Evolutionary conservation across 1,140 invertebrate species (phyloP).

Genomic region (Calosoma granatense): DNA sequence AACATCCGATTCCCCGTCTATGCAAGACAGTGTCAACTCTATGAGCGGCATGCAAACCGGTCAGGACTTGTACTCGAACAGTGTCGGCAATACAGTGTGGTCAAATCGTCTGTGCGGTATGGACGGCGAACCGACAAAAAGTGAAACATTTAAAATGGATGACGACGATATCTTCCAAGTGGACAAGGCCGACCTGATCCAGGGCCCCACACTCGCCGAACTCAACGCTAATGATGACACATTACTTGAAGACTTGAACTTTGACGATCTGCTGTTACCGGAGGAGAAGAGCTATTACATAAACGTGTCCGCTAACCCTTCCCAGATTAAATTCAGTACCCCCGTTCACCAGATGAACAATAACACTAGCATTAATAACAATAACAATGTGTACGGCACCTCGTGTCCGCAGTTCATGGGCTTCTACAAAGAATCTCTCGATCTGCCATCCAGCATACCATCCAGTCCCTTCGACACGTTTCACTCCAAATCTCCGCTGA

Average conservation of each 20-base stretch:
- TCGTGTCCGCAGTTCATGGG: constrained; percentile 30
- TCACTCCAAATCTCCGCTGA: constrained; percentile 35
- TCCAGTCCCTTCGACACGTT: constrained; percentile 36
- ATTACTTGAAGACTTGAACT: constrained; percentile 69
- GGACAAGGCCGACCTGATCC: constrained; percentile 73
- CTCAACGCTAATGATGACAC: constrained; percentile 78
- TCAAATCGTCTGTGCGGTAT: constrained; percentile 28
- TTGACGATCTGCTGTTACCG: constrained; percentile 70
- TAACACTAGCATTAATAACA: constrained; percentile 15
- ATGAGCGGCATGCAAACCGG: constrained; percentile 12
- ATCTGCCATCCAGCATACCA: constrained; percentile 24
- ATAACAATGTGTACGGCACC: constrained; percentile 17
- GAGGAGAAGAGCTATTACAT: constrained; percentile 44
- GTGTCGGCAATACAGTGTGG: constrained; percentile 35
- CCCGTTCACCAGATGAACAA: constrained; percentile 15
- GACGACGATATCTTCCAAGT: constrained; percentile 86
- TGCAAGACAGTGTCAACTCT: constrained; percentile 28
- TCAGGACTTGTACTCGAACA: constrained; percentile 35
- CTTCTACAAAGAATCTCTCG: constrained; percentile 28
- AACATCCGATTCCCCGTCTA: constrained; percentile 31
- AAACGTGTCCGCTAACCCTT: constrained; percentile 14
- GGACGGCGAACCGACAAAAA: constrained; percentile 37
- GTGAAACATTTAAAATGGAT: constrained; percentile 60
- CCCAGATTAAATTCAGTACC: constrained; percentile 10
- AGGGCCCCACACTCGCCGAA: constrained; percentile 76